Base-by-base conservation (phyloP, 2,797 vertebrate species). In the Myotis vivesi region DNA sequence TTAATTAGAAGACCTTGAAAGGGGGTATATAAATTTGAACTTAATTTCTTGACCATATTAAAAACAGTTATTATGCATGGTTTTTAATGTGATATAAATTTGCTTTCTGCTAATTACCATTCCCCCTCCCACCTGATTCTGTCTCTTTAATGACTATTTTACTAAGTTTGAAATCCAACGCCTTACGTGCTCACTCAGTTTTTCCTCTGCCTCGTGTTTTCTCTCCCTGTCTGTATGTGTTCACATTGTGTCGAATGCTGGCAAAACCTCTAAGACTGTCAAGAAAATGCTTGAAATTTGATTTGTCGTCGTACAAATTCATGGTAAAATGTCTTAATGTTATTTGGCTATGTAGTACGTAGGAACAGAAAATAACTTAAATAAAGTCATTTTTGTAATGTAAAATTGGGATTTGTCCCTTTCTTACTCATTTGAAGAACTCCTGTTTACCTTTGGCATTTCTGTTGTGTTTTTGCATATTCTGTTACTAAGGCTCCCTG, bases 361-460 rank as follows among this genome's bases (percentile, higher is more conserved):
- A 98, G 88, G 89, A 96, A 97, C 77, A 95, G 94, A 96, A 97
- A 80, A 83, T 92, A 97, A 97, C 55, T 28, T 57, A 92, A 98
- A 98, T 98, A 98, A 98, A 98, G 96, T 97, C 73, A 55, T 87
- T 98, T 98, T 98, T 98, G 84, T 98, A 97, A 97, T 92, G 96
- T 97, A 66, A 86, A 91, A 73, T 85, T 62, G 86, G 87, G 10
- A n/a, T 62, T 23, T 12, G 62, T 86, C 80, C 30, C 41, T 94
- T 92, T 92, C 25, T 79, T 88, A 36, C 36, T 91, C n/a, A 11
- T 85, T 89, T 84, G 33, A 49, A 79, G 38, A 94, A 89, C 16
- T 79, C 30, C 12, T 66, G 46, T 71, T 76, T 86, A 15, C 87
- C 71, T 19, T 84, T 87, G 79, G 71, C 57, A 17, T 71, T 73